A percentile compares a stretch with the other conserved stretches of the same genome.
These are phyloP conservation scores for Tipula helvola DNA, from an alignment of 2,888 invertebrate species.

Conservation along the genomic window DNA sequence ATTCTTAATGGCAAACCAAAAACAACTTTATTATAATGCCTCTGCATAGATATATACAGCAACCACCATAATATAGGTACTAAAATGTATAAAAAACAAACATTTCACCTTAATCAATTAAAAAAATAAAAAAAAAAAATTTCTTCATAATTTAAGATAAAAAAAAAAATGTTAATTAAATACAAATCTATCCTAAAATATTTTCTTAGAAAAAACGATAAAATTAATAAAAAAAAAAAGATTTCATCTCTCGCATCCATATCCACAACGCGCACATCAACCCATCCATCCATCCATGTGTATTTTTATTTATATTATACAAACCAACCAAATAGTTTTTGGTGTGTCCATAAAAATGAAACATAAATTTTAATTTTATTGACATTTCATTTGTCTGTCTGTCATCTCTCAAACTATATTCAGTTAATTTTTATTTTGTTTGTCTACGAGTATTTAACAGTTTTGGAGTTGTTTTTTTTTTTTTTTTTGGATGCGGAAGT, in stretches of 20 bases:
- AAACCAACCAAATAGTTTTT: background rate
- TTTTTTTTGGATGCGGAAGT: background rate
- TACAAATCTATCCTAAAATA: background rate
- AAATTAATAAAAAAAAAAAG: background rate
- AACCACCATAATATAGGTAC: too few species aligned
- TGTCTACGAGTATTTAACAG: background rate
- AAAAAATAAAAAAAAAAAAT: background rate
- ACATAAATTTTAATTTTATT: background rate
- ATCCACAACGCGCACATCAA: background rate
- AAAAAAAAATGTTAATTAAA: background rate
- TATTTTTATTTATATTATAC: too few species aligned
- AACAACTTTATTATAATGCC: background rate
- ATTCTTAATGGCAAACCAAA: background rate
- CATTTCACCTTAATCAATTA: background rate
- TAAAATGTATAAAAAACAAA: background rate
- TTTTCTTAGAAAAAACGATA: background rate
- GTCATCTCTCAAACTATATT: background rate
- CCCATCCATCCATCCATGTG: background rate
- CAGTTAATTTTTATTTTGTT: background rate
- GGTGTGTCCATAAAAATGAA: background rate
- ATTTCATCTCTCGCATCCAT: background rate
- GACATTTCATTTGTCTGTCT: background rate
- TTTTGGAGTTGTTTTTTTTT: background rate
- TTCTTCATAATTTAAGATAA: background rate
- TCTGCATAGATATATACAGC: too few species aligned